Percentiles rank a stretch among this genome's conserved stretches.
These are phyloP conservation scores for Caenorhabditis sulstoni DNA, from an alignment of 2,888 invertebrate species.

Conservation along the genomic window DNA sequence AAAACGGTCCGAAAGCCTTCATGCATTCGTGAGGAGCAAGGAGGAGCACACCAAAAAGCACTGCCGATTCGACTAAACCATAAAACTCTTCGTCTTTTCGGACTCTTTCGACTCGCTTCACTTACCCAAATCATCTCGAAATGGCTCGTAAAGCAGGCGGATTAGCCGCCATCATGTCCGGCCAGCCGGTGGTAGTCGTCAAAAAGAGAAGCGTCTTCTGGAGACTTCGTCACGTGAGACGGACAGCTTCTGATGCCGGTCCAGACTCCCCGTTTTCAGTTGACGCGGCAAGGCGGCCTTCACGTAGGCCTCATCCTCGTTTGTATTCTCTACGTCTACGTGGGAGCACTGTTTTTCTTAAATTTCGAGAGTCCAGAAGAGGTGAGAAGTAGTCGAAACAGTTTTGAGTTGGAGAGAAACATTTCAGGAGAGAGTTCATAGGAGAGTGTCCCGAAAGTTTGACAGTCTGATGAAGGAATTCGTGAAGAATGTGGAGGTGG, in stretches of 20 bases:
- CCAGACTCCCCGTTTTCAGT: slow-evolving; percentile 17
- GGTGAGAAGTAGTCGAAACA: slow-evolving; percentile 19
- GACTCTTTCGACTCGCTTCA: neutral
- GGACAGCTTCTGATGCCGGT: neutral
- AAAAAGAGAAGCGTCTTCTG: slow-evolving; percentile 52
- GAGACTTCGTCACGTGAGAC: slow-evolving; percentile 44
- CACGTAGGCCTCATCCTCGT: slow-evolving; percentile 70
- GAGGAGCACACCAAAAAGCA: slow-evolving; percentile 52
- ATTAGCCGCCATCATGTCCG: slow-evolving; percentile 68
- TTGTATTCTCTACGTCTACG: slow-evolving; percentile 69
- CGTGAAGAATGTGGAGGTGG: slow-evolving; percentile 19
- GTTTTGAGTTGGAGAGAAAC: no score
- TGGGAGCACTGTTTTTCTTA: slow-evolving; percentile 72
- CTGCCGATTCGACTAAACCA: slow-evolving; percentile 50
- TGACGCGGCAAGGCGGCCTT: slow-evolving; percentile 58
- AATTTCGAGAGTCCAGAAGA: slow-evolving; percentile 69
- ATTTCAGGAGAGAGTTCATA: slow-evolving; percentile 31
- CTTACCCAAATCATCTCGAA: slow-evolving; percentile 3
- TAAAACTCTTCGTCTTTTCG: slow-evolving; percentile 31
- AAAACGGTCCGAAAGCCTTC: slow-evolving; percentile 40
- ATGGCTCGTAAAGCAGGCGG: slow-evolving; percentile 67
- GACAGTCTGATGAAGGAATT: slow-evolving; percentile 29
- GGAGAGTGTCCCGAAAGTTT: slow-evolving; percentile 19
- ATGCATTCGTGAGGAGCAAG: slow-evolving; percentile 50
- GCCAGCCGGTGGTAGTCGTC: slow-evolving; percentile 58